Conservation (phyloP, 2,113 vertebrate species). For the Sylvietta virens region DNA sequence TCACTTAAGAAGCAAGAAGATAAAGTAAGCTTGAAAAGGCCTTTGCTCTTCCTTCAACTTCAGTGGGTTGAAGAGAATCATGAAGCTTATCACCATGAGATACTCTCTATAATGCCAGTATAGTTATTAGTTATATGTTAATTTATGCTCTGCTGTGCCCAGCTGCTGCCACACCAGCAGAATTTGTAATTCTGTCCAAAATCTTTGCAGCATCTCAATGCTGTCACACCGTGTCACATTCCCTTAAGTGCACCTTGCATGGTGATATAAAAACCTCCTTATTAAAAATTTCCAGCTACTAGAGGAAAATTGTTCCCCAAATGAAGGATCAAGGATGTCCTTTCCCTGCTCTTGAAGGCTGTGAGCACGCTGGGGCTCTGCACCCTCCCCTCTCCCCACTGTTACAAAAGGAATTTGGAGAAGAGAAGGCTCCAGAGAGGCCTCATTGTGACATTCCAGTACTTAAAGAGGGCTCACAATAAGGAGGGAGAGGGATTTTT, state of each 20-base stretch:
- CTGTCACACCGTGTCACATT: neutral
- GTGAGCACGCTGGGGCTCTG: fast-evolving
- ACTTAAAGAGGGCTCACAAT: neutral
- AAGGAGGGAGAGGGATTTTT: neutral
- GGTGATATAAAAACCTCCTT: neutral
- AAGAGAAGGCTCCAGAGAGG: neutral
- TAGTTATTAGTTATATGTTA: slow-evolving; percentile 1
- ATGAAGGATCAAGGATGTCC: neutral
- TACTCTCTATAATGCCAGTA: neutral
- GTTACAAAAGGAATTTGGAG: neutral
- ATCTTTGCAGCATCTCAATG: neutral
- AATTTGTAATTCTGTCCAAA: neutral
- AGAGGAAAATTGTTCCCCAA: neutral
- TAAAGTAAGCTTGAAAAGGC: slow-evolving; percentile 60
- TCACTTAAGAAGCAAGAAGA: slow-evolving; percentile 56
- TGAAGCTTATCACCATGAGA: slow-evolving; percentile 21
- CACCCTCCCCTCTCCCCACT: fast-evolving
- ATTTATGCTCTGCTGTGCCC: neutral
- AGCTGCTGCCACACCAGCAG: neutral
- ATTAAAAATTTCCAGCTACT: neutral
- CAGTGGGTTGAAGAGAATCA: slow-evolving; percentile 42
- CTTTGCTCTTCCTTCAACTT: slow-evolving; percentile 58
- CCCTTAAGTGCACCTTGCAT: neutral
- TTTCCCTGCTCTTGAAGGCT: neutral
- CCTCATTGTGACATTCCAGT: neutral